Evolutionary conservation across 2,113 vertebrate genomes (phyloP).

Genomic region (Cercocebus atys): DNA sequence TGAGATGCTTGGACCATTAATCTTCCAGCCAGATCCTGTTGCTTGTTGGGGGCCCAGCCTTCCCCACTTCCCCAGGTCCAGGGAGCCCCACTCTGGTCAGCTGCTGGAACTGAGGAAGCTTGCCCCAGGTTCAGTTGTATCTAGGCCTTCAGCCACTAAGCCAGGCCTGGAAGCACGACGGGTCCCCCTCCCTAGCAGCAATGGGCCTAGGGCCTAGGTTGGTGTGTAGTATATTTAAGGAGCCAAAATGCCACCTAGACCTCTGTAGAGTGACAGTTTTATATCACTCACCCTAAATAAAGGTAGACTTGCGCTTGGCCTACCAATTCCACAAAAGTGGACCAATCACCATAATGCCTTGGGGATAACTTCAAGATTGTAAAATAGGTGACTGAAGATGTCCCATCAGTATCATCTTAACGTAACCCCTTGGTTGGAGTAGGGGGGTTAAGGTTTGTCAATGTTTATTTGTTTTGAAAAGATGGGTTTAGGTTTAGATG

Average conservation of each 20-base stretch:
- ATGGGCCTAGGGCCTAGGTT: not conserved
- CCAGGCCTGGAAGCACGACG: not conserved
- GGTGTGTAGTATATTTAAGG: not conserved
- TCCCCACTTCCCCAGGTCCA: not conserved
- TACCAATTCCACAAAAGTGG: not conserved
- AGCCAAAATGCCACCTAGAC: not conserved
- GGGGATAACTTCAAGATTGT: not conserved
- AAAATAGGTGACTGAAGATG: not conserved
- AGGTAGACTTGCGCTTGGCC: not conserved
- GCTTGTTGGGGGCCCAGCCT: no score
- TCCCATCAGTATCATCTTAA: not conserved
- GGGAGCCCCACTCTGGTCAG: not conserved
- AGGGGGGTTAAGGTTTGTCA: not conserved
- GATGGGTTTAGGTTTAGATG: not conserved
- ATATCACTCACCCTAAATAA: not conserved
- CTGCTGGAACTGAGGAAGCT: not conserved
- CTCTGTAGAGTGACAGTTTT: not conserved
- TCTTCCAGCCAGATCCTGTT: not conserved
- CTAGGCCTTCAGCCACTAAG: not conserved
- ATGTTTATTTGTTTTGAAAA: constrained; percentile 8
- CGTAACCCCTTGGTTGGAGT: not conserved
- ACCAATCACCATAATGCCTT: not conserved
- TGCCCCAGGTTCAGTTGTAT: not conserved
- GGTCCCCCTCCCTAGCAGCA: not conserved
- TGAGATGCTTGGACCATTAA: not conserved